Base-by-base conservation (phyloP, 2,113 vertebrate species). In the Tamias sibiricus region DNA sequence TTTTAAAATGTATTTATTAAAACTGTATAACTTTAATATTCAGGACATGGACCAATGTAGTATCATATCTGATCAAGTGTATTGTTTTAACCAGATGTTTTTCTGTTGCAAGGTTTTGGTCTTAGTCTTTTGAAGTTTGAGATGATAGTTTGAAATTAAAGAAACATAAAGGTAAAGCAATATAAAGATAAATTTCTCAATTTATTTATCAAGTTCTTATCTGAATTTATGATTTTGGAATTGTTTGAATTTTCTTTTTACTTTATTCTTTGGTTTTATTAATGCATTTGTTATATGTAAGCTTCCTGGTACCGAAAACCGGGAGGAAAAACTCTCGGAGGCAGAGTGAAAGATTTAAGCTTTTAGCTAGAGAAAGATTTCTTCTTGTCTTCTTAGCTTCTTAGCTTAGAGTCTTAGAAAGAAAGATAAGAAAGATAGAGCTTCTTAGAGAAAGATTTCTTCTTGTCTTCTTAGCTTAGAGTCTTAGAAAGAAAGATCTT, bases 171-270 rank as follows among this genome's bases (percentile, higher is more conserved):
- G 19, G 59, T 91, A 14, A 86, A 14, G n/a, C n/a, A n/a, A 95
- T 57, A 79, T n/a, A 64, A 94, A 86, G 19, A 66, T 91, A 14
- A 86, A 14, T 77, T 90, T 40, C 35, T 84, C 74, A 13, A 49
- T 49, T 49, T 49, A 49, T 49, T 49, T 95, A 80, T 79, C 5
- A 87, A 47, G 10, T 13, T 95, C 82, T 83, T 94, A 35, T 49
- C 79, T 81, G 71, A 79, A 72, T 94, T 87, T 92, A 66, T 62
- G 59, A 49, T 83, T 81, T 92, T 90, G 62, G 3, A 90, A 83
- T 94, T 87, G 19, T 92, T 77, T 87, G 10, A 80, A 35, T 69
- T 90, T 91, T 83, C 42, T 66, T 95, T 83, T 84, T 91, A 77
- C 6, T 75, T 79, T 81, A 30, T 47, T 81, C 42, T 79, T 64